These are phyloP conservation scores for Poecilia velifera DNA, from an alignment of 2,797 vertebrate genomes.

Conservation along the genomic window DNA sequence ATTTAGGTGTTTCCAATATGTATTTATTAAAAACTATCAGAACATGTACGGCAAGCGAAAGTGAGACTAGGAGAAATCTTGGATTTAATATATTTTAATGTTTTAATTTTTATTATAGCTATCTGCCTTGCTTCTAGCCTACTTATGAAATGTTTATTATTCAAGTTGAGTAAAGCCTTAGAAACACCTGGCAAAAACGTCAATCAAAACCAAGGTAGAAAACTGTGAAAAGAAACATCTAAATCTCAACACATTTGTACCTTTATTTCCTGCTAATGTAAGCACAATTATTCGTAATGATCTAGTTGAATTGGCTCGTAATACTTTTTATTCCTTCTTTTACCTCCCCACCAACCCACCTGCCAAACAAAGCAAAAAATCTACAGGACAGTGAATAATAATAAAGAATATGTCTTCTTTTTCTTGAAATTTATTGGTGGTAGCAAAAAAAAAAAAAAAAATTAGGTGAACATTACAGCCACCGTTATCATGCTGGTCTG, in stretches of 20 bases:
- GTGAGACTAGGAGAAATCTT: background rate
- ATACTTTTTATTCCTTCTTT: background rate
- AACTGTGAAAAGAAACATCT: background rate
- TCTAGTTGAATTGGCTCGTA: background rate
- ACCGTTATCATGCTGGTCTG: background rate
- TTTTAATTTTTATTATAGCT: background rate
- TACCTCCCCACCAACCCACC: background rate
- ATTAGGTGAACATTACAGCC: too few species aligned
- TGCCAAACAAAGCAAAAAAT: too few species aligned
- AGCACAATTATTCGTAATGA: background rate
- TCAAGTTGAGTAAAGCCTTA: background rate
- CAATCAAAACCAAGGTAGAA: background rate
- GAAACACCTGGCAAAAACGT: background rate
- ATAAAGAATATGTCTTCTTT: too few species aligned
- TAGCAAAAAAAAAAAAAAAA: too few species aligned
- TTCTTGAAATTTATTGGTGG: too few species aligned
- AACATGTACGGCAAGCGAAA: background rate
- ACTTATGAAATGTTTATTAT: background rate
- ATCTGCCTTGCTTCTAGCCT: background rate
- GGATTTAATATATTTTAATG: background rate
- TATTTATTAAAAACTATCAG: background rate
- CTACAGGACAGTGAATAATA: too few species aligned
- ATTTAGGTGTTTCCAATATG: background rate
- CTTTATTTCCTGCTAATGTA: background rate
- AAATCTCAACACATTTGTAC: background rate